phyloP scores from a whole-genome alignment of 2,888 invertebrate species.

The Dexiosoma caninum region DNA sequence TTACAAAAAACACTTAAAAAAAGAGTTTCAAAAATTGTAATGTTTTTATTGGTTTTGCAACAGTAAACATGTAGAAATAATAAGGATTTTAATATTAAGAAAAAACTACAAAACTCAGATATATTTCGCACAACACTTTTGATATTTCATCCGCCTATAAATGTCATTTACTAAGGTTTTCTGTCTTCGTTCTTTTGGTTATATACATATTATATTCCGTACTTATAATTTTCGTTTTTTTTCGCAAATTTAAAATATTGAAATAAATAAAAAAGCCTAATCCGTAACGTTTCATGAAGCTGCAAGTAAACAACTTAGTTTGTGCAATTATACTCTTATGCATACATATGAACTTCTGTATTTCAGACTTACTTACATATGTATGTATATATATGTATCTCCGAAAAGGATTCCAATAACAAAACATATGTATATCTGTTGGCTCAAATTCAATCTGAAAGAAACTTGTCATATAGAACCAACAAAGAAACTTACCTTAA shows the following conservation, averaged over 20 bases:
- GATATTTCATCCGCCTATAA: conserved; percentile 44
- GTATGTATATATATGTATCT: neutral
- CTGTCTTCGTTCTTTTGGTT: neutral
- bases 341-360: neutral
- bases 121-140: neutral
- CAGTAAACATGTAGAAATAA: conserved; percentile 13
- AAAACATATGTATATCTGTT: too few species aligned
- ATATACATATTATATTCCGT: neutral
- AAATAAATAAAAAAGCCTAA: conserved; percentile 26
- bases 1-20: conserved; percentile 1
- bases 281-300: conserved; percentile 49
- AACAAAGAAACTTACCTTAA: conserved; percentile 2
- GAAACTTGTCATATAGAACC: conserved; percentile 38
- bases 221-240: neutral
- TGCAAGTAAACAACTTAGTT: conserved; percentile 55
- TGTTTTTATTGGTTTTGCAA: neutral
- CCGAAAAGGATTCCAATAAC: too few species aligned
- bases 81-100: conserved; percentile 20
- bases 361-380: too few species aligned
- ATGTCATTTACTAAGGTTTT: conserved; percentile 31
- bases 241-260: conserved; percentile 7
- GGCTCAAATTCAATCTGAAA: neutral
- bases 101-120: neutral
- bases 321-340: neutral
- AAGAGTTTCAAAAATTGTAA: neutral